phyloP scores from a whole-genome alignment of 2,888 invertebrate genomes.

The Diplolepis rosae region DNA sequence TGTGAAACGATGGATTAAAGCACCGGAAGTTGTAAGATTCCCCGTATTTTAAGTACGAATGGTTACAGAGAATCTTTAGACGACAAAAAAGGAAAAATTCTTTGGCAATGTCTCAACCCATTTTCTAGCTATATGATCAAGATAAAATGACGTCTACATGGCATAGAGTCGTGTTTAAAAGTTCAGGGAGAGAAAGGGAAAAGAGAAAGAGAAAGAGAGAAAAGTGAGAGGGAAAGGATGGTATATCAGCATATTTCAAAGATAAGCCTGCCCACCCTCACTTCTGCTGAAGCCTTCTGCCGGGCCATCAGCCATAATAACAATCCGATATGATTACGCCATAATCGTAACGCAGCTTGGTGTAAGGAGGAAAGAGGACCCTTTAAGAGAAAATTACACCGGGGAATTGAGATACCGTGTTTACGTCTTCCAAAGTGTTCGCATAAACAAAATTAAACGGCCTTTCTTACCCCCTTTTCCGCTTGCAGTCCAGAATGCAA shows the following conservation, averaged over 20 bases:
- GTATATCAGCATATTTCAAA: conserved; percentile 74
- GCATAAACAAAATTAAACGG: conserved; percentile 73
- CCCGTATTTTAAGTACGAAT: background rate
- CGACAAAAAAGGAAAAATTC: conserved; percentile 53
- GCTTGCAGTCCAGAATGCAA: background rate
- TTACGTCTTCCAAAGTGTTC: conserved; percentile 71
- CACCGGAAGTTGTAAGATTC: background rate
- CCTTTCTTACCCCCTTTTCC: conserved; percentile 39
- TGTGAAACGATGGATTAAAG: background rate
- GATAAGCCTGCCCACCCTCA: conserved; percentile 68
- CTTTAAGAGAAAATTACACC: conserved; percentile 67
- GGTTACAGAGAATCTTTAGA: background rate
- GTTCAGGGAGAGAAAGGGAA: conserved; percentile 25
- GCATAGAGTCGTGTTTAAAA: conserved; percentile 36
- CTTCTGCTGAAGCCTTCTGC: conserved; percentile 56
- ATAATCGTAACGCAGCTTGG: conserved; percentile 70
- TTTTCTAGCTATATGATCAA: conserved; percentile 47
- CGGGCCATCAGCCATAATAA: conserved; percentile 73
- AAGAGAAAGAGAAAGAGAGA: conserved; percentile 30
- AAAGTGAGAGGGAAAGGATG: conserved; percentile 50
- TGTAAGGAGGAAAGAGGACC: conserved; percentile 44
- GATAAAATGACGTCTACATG: conserved; percentile 60
- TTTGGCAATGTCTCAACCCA: conserved; percentile 61
- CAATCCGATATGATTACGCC: conserved; percentile 74
- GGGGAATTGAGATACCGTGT: conserved; percentile 73